phyloP scores from a whole-genome alignment of 2,113 vertebrate species.

The Lepus timidus region DNA sequence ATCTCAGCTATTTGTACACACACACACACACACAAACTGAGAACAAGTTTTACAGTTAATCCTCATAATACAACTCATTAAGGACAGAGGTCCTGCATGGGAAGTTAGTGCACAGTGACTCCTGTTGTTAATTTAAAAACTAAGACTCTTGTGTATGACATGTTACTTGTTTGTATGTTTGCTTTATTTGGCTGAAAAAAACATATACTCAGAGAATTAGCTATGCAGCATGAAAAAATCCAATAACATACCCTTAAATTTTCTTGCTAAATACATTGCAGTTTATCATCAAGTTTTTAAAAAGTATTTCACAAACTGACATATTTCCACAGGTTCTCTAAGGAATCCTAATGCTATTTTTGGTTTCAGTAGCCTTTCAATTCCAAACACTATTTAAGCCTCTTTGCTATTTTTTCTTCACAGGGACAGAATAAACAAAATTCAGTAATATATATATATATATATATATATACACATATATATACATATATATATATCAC shows the following conservation, averaged over 20 bases:
- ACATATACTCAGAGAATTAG: conserved; percentile 39
- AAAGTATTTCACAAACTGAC: conserved; percentile 52
- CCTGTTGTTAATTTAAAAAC: no score
- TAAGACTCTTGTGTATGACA: no score
- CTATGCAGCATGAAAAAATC: conserved; percentile 18
- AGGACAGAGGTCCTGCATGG: no score
- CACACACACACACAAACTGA: no score
- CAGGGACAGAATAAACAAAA: neutral
- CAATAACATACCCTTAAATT: conserved; percentile 33
- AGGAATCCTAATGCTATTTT: conserved; percentile 68
- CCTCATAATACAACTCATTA: no score
- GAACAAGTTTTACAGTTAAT: no score
- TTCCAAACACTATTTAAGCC: conserved; percentile 61
- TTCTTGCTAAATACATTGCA: conserved; percentile 18
- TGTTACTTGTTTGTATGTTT: neutral
- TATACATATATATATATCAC: neutral
- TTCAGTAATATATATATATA: neutral
- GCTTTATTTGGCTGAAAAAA: conserved; percentile 28
- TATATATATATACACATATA: no score
- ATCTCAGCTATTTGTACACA: no score
- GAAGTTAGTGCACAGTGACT: no score
- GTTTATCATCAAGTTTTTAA: conserved; percentile 60
- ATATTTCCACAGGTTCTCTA: conserved; percentile 57
- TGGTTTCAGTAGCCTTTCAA: conserved; percentile 69
- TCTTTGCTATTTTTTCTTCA: conserved; percentile 33